Evolutionary conservation across 2,797 vertebrate genomes (phyloP).

Genomic region (Ceryle rudis): DNA sequence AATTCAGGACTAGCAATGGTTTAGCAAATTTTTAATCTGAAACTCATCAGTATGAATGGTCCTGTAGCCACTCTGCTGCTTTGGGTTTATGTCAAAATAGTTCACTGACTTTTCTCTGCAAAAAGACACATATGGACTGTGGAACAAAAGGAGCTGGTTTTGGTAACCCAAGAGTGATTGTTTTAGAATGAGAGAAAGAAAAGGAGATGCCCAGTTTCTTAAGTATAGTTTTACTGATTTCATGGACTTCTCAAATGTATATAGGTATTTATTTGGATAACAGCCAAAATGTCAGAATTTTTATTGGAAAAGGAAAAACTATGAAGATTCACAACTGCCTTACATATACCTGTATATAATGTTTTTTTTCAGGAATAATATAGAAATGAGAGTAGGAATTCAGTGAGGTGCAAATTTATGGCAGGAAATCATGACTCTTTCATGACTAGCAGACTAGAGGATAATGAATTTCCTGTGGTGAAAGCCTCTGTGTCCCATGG

Average conservation of each 20-base stretch:
- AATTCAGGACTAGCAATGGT: background rate
- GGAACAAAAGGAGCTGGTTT: background rate
- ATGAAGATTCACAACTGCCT: background rate
- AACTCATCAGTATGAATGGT: background rate
- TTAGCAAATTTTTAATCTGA: background rate
- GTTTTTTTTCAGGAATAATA: background rate
- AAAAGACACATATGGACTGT: background rate
- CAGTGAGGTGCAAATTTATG: background rate
- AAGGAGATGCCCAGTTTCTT: background rate
- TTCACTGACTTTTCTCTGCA: background rate
- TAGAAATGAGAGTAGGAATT: background rate
- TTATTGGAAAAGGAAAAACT: background rate
- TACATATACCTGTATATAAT: background rate
- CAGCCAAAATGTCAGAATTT: background rate
- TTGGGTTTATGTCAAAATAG: background rate
- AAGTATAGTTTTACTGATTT: background rate
- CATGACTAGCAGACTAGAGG: background rate
- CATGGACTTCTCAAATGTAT: background rate
- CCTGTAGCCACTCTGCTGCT: background rate
- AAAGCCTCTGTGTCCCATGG: background rate
- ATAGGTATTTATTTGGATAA: background rate
- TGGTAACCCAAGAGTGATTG: fast-evolving
- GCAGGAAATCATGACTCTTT: background rate
- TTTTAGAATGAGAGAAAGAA: background rate
- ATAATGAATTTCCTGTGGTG: background rate